phyloP scores from a whole-genome alignment of 2,888 invertebrate genomes.

The Dynastes tityus region DNA sequence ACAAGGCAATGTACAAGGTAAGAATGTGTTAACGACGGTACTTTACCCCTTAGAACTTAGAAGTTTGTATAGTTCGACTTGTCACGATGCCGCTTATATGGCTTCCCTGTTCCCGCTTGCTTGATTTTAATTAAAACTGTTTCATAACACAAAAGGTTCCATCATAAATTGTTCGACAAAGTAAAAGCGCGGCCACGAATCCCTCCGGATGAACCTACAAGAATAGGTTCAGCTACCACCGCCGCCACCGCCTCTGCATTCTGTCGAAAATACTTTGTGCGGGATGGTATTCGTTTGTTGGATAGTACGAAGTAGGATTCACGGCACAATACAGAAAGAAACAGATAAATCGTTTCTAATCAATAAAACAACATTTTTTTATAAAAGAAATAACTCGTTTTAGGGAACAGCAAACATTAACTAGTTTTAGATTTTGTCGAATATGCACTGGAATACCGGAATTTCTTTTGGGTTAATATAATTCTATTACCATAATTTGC shows the following conservation, averaged over 20 bases:
- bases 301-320: neutral
- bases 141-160: conserved; percentile 42
- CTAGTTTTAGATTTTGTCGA: too few species aligned
- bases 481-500: too few species aligned
- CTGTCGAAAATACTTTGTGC: neutral
- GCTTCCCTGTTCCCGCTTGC: conserved; percentile 31
- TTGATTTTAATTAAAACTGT: conserved; percentile 44
- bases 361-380: too few species aligned
- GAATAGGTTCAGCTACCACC: neutral
- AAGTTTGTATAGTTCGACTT: neutral
- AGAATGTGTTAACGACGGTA: neutral
- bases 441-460: too few species aligned
- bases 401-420: too few species aligned
- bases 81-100: neutral
- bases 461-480: too few species aligned
- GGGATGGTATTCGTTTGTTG: neutral
- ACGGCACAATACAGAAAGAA: too few species aligned
- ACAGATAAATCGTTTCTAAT: too few species aligned
- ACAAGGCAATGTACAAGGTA: neutral
- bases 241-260: neutral
- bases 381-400: too few species aligned
- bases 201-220: conserved; percentile 19
- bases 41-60: neutral
- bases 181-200: neutral
- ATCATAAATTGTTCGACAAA: conserved; percentile 41